These are phyloP conservation scores for Syngnathus rostellatus DNA, from an alignment of 2,797 vertebrate species.

Conservation along the genomic window DNA sequence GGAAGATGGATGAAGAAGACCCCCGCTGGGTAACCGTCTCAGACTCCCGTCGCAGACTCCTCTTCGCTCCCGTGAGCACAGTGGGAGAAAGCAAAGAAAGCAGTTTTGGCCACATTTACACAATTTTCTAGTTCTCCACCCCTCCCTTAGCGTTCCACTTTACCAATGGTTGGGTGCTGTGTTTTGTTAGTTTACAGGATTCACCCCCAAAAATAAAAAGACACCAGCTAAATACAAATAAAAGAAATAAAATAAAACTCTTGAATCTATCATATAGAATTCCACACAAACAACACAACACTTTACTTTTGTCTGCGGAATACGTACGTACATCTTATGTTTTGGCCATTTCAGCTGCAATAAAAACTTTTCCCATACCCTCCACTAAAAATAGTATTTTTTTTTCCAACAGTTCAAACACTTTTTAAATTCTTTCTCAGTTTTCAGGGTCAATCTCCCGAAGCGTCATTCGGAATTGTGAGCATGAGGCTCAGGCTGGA, in stretches of 20 bases:
- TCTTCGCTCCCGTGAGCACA: slow-evolving; percentile 66
- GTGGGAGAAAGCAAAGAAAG: slow-evolving; percentile 50
- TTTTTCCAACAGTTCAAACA: too few relatives aligned
- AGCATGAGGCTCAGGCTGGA: slow-evolving; percentile 77
- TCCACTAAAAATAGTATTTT: too few relatives aligned
- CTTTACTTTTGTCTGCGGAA: too few relatives aligned
- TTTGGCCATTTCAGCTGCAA: too few relatives aligned
- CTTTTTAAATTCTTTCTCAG: slow-evolving; percentile 42
- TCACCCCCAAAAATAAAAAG: too few relatives aligned
- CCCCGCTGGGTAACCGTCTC: slow-evolving; percentile 76
- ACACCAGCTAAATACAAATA: too few relatives aligned
- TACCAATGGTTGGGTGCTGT: neutral
- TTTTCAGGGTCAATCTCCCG: slow-evolving; percentile 65
- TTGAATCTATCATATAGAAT: too few relatives aligned
- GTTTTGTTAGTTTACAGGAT: neutral
- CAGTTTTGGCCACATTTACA: slow-evolving; percentile 5
- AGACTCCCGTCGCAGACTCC: slow-evolving; percentile 64
- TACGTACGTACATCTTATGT: too few relatives aligned
- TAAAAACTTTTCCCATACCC: too few relatives aligned
- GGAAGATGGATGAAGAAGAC: slow-evolving; percentile 73
- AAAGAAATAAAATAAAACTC: too few relatives aligned
- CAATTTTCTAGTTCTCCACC: neutral
- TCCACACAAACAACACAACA: too few relatives aligned
- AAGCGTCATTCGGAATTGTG: slow-evolving; percentile 88
- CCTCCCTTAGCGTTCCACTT: neutral